Evolutionary conservation across 2,797 vertebrate species (phyloP).

Genomic region (Rachycentron canadum): DNA sequence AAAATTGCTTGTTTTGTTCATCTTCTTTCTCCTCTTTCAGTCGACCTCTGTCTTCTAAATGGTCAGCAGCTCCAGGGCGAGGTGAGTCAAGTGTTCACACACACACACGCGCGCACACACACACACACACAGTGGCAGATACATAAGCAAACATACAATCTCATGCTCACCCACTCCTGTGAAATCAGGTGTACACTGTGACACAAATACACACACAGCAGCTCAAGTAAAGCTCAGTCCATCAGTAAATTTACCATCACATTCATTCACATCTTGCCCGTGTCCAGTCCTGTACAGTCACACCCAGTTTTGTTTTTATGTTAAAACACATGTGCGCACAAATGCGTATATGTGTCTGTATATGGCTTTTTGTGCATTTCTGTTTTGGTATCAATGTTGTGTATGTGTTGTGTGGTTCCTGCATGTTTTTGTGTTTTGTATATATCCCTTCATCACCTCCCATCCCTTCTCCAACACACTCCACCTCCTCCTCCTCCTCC

Average conservation of each 20-base stretch:
- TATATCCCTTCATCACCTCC: constrained; percentile 74
- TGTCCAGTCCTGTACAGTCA: constrained; percentile 52
- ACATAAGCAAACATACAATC: constrained; percentile 18
- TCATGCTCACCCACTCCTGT: constrained; percentile 25
- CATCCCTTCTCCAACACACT: constrained; percentile 63
- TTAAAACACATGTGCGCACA: constrained; percentile 38
- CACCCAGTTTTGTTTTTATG: constrained; percentile 57
- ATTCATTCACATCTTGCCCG: constrained; percentile 62
- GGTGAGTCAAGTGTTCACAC: constrained; percentile 80
- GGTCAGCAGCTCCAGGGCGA: constrained; percentile 93
- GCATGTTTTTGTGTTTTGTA: constrained; percentile 76
- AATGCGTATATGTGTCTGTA: constrained; percentile 37
- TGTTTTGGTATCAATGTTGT: constrained; percentile 62
- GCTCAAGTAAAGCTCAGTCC: constrained; percentile 31
- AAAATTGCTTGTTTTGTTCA: constrained; percentile 50
- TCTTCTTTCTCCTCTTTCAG: constrained; percentile 75
- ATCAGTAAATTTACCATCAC: constrained; percentile 56
- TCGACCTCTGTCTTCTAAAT: constrained; percentile 93
- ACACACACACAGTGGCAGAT: neutral
- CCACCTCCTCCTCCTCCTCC: constrained; percentile 28
- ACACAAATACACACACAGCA: constrained; percentile 30
- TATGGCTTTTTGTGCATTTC: constrained; percentile 49
- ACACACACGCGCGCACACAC: constrained; percentile 8
- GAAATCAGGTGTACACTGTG: constrained; percentile 4
- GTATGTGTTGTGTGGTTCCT: constrained; percentile 60